Conservation (phyloP, 2,888 invertebrate genomes). For the Cheilosia soror region DNA sequence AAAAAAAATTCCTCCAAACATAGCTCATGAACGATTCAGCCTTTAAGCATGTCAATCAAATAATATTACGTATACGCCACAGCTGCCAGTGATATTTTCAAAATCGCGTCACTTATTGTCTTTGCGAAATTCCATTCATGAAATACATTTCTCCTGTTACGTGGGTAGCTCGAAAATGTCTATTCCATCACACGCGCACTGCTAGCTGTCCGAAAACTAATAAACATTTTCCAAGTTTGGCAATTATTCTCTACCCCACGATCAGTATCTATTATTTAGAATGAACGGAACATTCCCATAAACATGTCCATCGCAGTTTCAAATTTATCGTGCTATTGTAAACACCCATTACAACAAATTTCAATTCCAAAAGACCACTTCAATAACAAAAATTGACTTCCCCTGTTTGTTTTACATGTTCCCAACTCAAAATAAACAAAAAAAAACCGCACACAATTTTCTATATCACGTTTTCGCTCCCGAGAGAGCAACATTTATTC, state of each 20-base stretch:
- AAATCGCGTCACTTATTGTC: slow-evolving; percentile 48
- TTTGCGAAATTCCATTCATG: slow-evolving; percentile 61
- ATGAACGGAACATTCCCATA: not conserved
- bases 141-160: slow-evolving; percentile 37
- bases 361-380: slow-evolving; percentile 58
- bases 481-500: not conserved
- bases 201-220: slow-evolving; percentile 1
- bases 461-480: slow-evolving; percentile 1
- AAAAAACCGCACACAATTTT: slow-evolving; percentile 9
- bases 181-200: slow-evolving; percentile 12
- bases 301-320: slow-evolving; percentile 1
- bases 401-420: slow-evolving; percentile 60
- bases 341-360: slow-evolving; percentile 31
- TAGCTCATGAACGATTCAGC: not conserved
- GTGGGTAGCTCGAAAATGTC: slow-evolving; percentile 30
- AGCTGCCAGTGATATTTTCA: slow-evolving; percentile 18
- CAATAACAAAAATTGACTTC: slow-evolving; percentile 48
- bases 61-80: slow-evolving; percentile 33
- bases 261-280: not conserved
- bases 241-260: not conserved
- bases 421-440: slow-evolving; percentile 63
- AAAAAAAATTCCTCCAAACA: no score
- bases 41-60: not conserved
- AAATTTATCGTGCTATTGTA: slow-evolving; percentile 29
- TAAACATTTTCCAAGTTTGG: slow-evolving; percentile 33